Evolutionary conservation across 2,888 invertebrate species (phyloP), one percentile per base, ranked within the genome.

Genomic region (Caenorhabditis japonica): DNA sequence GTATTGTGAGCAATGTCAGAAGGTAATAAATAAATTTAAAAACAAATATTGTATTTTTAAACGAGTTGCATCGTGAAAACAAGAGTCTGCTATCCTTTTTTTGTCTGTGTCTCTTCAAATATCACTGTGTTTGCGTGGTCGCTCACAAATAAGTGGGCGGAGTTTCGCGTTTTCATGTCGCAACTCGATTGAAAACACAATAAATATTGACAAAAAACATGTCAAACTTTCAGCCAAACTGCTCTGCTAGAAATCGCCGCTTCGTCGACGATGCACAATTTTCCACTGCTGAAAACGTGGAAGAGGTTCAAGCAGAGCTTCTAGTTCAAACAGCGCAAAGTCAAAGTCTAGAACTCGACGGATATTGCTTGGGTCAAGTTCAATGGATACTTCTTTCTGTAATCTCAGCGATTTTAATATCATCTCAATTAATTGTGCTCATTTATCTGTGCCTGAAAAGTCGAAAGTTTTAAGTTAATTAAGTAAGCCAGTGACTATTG

Each of bases 1-100:
- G 23, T 55, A 59, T 19, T 78, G 78, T 47, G 55, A 75, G 23
- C 59, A 75, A 30, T 78, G 78, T 39, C 52, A 60, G 55, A 59
- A 72, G 60, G 77, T 75, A 3, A 23, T 46, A 51, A 1, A 21
- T 34, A 34, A 7, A 15, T 19, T 25, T 21, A 1, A 27, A n/a
- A 30, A 21, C 4, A 15, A 21, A 15, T 8, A 39, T 8, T 39
- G n/a, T n/a, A n/a, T n/a, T n/a, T n/a, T n/a, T n/a, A n/a, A n/a
- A n/a, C n/a, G n/a, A n/a, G n/a, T n/a, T n/a, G n/a, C n/a, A n/a
- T n/a, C n/a, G n/a, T n/a, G n/a, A n/a, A n/a, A n/a, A n/a, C n/a
- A n/a, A n/a, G n/a, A n/a, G n/a, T n/a, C n/a, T n/a, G n/a, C n/a
- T n/a, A n/a, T n/a, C n/a, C n/a, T n/a, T n/a, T n/a, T n/a, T n/a